Base-by-base conservation (phyloP, 2,797 vertebrate genomes). In the Taeniopygia guttata region DNA sequence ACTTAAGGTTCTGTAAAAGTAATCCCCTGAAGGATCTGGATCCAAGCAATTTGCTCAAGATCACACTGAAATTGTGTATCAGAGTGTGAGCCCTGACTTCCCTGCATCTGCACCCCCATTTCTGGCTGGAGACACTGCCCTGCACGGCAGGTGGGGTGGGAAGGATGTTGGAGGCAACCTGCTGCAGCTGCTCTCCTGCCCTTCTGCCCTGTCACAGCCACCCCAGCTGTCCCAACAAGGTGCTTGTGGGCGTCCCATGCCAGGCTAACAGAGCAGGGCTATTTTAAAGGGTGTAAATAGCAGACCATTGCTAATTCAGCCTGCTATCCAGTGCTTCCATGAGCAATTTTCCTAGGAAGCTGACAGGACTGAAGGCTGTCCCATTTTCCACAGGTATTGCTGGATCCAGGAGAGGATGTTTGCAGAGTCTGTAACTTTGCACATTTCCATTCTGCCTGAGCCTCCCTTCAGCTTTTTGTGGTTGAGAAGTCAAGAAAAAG, bases 371-470 rank as follows among this genome's bases (percentile, higher is more conserved):
- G 85, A 88, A 81, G 73, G 66, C 88, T 85, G 75, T 76, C 79
- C 75, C 68, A 46, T 86, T 95, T 95, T 93, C 90, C 86, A 86
- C 83, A 88, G 88, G 80, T 93, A 13, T 22, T 72, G 80, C 86
- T 60, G 73, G 69, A 45, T 81, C 73, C 20, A 49, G 92, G 43
- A 68, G 73, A 64, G 69, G 42, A 54, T 89, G 88, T 93, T 88
- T 94, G 69, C 70, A 78, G 64, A 70, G 49, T 58, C 66, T 88
- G 52, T 90, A 87, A 84, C 76, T 91, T 88, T 40, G 69, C 86
- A 81, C 51, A 18, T 92, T 95, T 90, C 80, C 62, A 60, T 81
- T 93, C 84, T 88, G 46, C 62, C 60, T 34, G 69, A 93, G 66
- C 30, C 72, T 89, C 34, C 64, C 64, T 77, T 92, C 80, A 63